Evolutionary conservation across 2,797 vertebrate species (phyloP), one percentile per base, ranked within the genome.

Genomic region (Sebastolobus altivelis): DNA sequence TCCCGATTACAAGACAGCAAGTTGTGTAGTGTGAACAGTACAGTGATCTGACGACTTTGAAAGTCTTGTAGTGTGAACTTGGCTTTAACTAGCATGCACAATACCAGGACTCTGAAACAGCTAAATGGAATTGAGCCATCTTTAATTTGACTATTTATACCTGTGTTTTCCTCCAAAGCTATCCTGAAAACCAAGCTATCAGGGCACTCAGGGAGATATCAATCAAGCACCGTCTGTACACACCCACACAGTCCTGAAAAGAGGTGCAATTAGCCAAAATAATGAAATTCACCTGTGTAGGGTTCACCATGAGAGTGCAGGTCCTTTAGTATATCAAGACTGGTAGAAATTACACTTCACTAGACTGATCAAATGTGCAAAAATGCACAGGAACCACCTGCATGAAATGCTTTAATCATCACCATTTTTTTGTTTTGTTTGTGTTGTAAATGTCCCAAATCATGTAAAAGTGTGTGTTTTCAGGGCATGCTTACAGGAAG

Each of bases 401-500:
- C 13, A 40, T 66, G 7, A 27, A 55, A 46, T 33, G 31, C 14
- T 60, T 31, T 20, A 25, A 14, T 59, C 20, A 31, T 29, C 1
- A 63, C 1, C 8, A 25, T 18, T 54, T 20, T 20, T 5, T 46
- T 46, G 16, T 16, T 40, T 25, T 20, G 10, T 65, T 3, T 70
- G 22, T 46, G 9, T n/a, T 60, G 11, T 9, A 18, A 62, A 52
- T 67, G 13, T 67, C 18, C 4, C 4, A 40, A 56, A 43, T 62
- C 10, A 66, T 37, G 4, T 35, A 1, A 20, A 63, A 52, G n/a
- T 55, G 1, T 84, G 2, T 65, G 58, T 90, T 88, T 72, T 16
- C 75, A 96, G 96, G 96, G 59, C 89, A 95, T 54, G 97, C 96
- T 8, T 97, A 97, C 92, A 96, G 97, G 68, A 94, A 91, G 59